phyloP scores from a whole-genome alignment of 1,140 invertebrate genomes.

The Megathymus violae region DNA sequence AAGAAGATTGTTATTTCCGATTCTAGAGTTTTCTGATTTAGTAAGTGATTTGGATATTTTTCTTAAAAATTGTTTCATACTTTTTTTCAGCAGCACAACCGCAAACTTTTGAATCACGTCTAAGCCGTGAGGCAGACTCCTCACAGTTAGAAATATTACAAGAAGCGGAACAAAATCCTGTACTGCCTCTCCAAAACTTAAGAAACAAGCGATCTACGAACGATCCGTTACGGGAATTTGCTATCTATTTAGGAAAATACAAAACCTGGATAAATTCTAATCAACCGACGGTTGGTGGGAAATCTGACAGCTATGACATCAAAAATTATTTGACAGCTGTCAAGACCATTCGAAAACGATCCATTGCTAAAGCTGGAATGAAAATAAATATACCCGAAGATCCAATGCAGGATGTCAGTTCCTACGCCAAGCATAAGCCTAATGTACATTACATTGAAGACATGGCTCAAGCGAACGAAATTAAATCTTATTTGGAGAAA shows the following conservation, averaged over 20 bases:
- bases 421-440: constrained; percentile 35
- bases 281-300: constrained; percentile 17
- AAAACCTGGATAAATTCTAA: constrained; percentile 60
- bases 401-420: constrained; percentile 34
- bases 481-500: constrained; percentile 26
- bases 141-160: constrained; percentile 42
- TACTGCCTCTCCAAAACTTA: constrained; percentile 2
- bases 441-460: constrained; percentile 33
- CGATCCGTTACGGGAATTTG: constrained; percentile 50
- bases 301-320: constrained; percentile 43
- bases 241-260: constrained; percentile 64
- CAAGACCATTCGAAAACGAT: constrained; percentile 42
- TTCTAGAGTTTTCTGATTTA: no score
- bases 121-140: constrained; percentile 4
- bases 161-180: constrained; percentile 41
- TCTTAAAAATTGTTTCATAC: no score
- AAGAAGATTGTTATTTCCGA: no score
- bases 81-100: constrained; percentile 14
- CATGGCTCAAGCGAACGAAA: constrained; percentile 19
- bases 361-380: constrained; percentile 25
- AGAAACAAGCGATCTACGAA: constrained; percentile 46
- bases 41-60: no score
- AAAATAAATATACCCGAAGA: constrained; percentile 35
- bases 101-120: constrained; percentile 13
- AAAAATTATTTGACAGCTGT: constrained; percentile 43